phyloP scores from a whole-genome alignment of 2,797 vertebrate genomes.

The Girardinus metallicus region DNA sequence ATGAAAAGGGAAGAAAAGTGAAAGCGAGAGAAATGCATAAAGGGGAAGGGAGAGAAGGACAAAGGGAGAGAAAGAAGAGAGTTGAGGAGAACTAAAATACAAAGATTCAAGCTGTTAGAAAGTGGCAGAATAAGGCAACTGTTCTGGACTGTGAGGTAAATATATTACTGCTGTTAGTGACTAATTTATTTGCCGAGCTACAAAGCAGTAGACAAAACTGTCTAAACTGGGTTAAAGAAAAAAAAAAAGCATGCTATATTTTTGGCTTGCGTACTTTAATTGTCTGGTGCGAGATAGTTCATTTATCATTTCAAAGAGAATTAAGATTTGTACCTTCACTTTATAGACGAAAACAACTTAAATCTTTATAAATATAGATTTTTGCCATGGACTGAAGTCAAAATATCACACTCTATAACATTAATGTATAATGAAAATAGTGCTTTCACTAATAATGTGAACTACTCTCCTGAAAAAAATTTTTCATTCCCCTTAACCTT shows the following conservation, averaged over 20 bases:
- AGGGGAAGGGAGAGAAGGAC: constrained; percentile 12
- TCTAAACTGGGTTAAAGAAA: constrained; percentile 14
- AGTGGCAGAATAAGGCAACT: constrained; percentile 29
- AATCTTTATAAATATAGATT: background rate
- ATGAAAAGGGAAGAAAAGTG: constrained; percentile 22
- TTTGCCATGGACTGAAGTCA: constrained; percentile 10
- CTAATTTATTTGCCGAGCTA: constrained; percentile 7
- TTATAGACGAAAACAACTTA: constrained; percentile 4
- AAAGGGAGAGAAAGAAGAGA: constrained; percentile 25
- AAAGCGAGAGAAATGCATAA: constrained; percentile 30
- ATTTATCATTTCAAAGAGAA: background rate
- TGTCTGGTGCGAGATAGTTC: background rate
- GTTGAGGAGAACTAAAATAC: constrained; percentile 35
- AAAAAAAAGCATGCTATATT: background rate
- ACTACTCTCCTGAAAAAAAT: background rate
- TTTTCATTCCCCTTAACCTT: background rate
- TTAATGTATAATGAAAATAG: constrained; percentile 11
- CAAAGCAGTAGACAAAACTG: constrained; percentile 12
- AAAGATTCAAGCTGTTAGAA: constrained; percentile 17
- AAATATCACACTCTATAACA: constrained; percentile 11
- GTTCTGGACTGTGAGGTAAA: constrained; percentile 44
- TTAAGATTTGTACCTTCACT: background rate
- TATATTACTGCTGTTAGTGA: constrained; percentile 13
- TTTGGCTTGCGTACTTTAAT: background rate
- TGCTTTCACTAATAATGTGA: background rate